phyloP scores from a whole-genome alignment of 2,113 vertebrate species.

The Tetrao urogallus region DNA sequence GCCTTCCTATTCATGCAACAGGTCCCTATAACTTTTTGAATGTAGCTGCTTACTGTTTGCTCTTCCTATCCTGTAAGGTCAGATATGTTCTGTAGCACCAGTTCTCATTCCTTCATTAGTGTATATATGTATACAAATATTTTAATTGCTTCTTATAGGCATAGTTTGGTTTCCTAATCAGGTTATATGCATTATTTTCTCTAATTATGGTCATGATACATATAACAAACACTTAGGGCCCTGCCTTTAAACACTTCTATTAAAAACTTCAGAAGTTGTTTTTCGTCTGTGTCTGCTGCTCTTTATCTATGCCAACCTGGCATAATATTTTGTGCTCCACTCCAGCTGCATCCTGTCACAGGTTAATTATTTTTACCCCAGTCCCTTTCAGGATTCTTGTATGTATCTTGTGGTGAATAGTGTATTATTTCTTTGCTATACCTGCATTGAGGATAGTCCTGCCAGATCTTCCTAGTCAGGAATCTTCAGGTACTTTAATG shows the following conservation, averaged over 20 bases:
- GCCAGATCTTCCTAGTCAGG: background rate
- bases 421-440: background rate
- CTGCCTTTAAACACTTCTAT: background rate
- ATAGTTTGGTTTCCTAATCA: background rate
- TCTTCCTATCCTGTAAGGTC: background rate
- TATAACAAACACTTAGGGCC: background rate
- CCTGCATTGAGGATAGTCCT: background rate
- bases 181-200: background rate
- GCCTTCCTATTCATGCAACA: background rate
- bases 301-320: background rate
- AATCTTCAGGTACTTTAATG: background rate
- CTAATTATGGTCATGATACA: background rate
- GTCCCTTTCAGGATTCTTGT: background rate
- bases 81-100: background rate
- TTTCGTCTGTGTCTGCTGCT: background rate
- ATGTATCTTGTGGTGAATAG: background rate
- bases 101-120: background rate
- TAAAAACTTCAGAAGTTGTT: background rate
- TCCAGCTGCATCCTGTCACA: conserved; percentile 11
- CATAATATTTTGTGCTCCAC: conserved; percentile 4
- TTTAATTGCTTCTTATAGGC: background rate
- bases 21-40: background rate
- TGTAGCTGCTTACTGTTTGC: background rate
- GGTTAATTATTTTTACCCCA: conserved; percentile 34
- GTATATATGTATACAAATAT: background rate